Conservation (phyloP, 2,797 vertebrate species). For the Dendrocincla fuliginosa region DNA sequence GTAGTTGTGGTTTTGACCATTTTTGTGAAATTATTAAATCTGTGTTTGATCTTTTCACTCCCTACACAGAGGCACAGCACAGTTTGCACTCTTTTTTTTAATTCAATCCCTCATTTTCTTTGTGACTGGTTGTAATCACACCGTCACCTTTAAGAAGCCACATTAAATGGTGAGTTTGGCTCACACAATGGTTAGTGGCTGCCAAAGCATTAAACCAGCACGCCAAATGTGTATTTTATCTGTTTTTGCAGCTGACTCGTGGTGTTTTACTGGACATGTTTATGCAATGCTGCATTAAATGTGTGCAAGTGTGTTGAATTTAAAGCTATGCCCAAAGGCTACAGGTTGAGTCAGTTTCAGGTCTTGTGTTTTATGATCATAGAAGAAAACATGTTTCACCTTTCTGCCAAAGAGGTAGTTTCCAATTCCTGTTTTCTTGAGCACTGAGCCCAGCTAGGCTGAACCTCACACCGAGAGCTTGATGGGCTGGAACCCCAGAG, state of each 20-base stretch:
- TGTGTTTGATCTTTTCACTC: not conserved
- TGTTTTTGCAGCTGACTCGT: not conserved
- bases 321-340: not conserved
- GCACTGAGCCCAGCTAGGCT: not conserved
- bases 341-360: not conserved
- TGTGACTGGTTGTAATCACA: not conserved
- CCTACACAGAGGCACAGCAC: rapidly evolving
- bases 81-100: not conserved
- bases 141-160: not conserved
- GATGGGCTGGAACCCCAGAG: not conserved
- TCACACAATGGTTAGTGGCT: not conserved
- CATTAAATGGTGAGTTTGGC: not conserved
- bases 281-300: rapidly evolving
- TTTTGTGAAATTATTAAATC: not conserved
- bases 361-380: not conserved
- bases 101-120: not conserved
- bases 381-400: rapidly evolving
- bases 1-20: not conserved
- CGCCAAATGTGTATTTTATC: not conserved
- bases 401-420: not conserved
- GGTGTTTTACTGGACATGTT: not conserved
- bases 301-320: rapidly evolving
- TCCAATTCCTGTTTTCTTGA: not conserved
- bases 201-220: not conserved
- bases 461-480: not conserved